Evolutionary conservation across 2,888 invertebrate genomes (phyloP), one percentile per base, ranked within the genome.

Genomic region (Cosmopolites sordidus): DNA sequence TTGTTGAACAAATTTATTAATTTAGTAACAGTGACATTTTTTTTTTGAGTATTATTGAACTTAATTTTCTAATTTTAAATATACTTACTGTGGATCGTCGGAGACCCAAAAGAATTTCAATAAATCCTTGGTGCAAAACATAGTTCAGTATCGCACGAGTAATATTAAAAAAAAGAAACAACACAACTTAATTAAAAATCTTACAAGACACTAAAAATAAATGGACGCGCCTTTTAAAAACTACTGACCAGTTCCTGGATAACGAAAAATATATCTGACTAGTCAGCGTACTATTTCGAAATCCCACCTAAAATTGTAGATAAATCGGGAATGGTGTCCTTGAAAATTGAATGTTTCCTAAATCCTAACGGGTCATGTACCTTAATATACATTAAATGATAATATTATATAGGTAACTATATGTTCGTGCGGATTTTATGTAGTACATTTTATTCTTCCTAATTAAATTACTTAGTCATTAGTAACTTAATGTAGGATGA

Each of bases 71-170:
- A n/a, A n/a, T n/a, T n/a, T n/a, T n/a, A n/a, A n/a, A n/a, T n/a
- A n/a, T n/a, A n/a, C 60, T 17, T 58, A 60, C 60, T 53, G 41
- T 2, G 60, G 50, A 27, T 60, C 56, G 17, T 52, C 50, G 8
- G 55, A 48, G 11, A 60, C 57, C 18, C 58, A 56, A 43, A 60
- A 58, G 41, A 44, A 55, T 27, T 46, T 52, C 56, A 54, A 52
- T 15, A 60, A 8, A 14, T 52, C 44, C 14, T 22, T 49, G 39
- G 49, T 41, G 8, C 50, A 43, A 45, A 51, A 56, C 58, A 58
- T 58, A 27, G 48, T 55, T 29, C 8, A 22, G 5, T 15, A 38
- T 38, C 9, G 27, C 9, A 27, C 9, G 9, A 6, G 27, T 6
- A 27, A 27, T 9, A 27, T 9, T 27, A 27, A 27, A 27, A 27